Evolutionary conservation across 2,113 vertebrate species (phyloP).

Genomic region (Nycticryphes semicollaris): DNA sequence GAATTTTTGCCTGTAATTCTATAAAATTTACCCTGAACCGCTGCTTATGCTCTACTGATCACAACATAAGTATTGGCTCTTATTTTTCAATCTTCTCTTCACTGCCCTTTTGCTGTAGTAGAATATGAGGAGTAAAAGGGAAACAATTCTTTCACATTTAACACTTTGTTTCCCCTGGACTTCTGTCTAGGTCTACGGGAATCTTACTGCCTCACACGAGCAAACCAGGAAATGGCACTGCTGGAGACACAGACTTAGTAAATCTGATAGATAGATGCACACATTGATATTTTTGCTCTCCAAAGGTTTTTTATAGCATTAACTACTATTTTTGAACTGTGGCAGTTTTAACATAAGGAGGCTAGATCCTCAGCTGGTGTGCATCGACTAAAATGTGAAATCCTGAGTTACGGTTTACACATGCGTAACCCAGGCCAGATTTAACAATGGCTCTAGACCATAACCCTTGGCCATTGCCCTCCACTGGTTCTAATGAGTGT

Average conservation of each 20-base stretch:
- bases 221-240: background rate
- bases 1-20: slow-evolving; percentile 62
- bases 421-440: background rate
- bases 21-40: slow-evolving; percentile 46
- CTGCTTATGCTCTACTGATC: slow-evolving; percentile 63
- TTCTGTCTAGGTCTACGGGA: background rate
- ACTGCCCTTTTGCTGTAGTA: background rate
- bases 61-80: slow-evolving; percentile 46
- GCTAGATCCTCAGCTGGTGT: background rate
- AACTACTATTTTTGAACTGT: background rate
- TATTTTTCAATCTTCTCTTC: slow-evolving; percentile 60
- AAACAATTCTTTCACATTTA: slow-evolving; percentile 9
- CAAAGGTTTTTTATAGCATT: background rate
- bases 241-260: background rate
- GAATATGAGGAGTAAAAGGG: background rate
- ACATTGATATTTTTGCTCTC: background rate
- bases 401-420: background rate
- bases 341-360: background rate
- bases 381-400: background rate
- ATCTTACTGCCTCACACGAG: background rate
- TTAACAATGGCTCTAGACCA: background rate
- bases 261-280: background rate
- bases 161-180: slow-evolving; percentile 5
- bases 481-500: background rate
- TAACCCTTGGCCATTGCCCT: background rate